phyloP scores from a whole-genome alignment of 2,888 invertebrate genomes.

The Sipha maydis region DNA sequence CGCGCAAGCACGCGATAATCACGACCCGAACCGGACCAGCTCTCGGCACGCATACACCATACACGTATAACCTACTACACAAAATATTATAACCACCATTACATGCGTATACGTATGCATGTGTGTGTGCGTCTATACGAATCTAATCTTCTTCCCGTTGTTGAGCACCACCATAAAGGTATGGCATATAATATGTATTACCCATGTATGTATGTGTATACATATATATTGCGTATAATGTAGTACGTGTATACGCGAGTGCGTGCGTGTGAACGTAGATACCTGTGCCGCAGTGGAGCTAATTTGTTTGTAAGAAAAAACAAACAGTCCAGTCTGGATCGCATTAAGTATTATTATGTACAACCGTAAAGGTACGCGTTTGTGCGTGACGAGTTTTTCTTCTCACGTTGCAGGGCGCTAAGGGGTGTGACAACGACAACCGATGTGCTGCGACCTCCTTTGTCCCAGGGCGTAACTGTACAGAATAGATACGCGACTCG shows the following conservation, averaged over 20 bases:
- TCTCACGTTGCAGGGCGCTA: too few relatives aligned
- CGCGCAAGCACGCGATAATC: constrained; percentile 55
- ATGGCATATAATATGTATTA: neutral
- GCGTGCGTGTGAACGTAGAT: neutral
- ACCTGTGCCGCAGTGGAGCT: neutral
- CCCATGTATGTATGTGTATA: neutral
- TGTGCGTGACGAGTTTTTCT: too few relatives aligned
- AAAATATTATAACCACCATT: too few relatives aligned
- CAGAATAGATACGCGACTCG: too few relatives aligned
- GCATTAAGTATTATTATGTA: too few relatives aligned
- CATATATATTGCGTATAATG: neutral
- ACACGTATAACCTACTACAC: neutral
- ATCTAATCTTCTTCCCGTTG: constrained; percentile 49
- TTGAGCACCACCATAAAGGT: constrained; percentile 12
- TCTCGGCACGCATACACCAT: constrained; percentile 36
- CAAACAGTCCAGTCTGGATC: neutral
- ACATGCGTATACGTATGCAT: neutral
- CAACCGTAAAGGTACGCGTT: too few relatives aligned
- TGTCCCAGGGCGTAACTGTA: too few relatives aligned
- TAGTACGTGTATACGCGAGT: neutral
- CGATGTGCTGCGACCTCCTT: too few relatives aligned
- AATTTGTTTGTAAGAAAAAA: neutral
- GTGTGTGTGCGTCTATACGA: neutral
- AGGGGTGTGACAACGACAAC: too few relatives aligned
- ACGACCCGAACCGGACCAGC: constrained; percentile 59